phyloP scores from a whole-genome alignment of 2,888 invertebrate genomes.

The Prionchulus punctatus region DNA sequence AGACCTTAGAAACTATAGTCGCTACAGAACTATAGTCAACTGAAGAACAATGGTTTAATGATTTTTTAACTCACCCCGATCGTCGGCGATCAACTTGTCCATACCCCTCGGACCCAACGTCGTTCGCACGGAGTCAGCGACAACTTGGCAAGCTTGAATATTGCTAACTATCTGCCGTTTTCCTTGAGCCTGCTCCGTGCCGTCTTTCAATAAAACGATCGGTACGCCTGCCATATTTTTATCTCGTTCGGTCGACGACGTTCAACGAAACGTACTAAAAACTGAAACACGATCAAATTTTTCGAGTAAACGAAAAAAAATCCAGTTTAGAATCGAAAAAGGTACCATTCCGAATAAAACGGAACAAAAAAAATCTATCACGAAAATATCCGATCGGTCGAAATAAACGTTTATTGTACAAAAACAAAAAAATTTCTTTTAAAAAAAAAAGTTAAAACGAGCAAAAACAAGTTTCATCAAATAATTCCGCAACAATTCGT shows the following conservation, averaged over 20 bases:
- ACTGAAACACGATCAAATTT: too few species aligned
- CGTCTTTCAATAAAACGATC: conserved; percentile 89
- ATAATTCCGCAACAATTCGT: not conserved
- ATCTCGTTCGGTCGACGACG: too few species aligned
- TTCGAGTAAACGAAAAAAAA: too few species aligned
- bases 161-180: conserved; percentile 54
- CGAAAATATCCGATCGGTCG: too few species aligned
- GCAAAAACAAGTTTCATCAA: not conserved
- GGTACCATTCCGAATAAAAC: too few species aligned
- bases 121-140: conserved; percentile 89
- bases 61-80: conserved; percentile 42
- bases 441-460: not conserved
- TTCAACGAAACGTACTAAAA: too few species aligned
- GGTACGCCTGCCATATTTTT: conserved; percentile 49
- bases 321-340: too few species aligned
- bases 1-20: not conserved
- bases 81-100: conserved; percentile 93
- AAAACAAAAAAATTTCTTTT: not conserved
- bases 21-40: not conserved
- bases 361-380: too few species aligned
- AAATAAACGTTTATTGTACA: too few species aligned
- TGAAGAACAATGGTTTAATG: not conserved
- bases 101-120: conserved; percentile 95
- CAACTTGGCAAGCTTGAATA: conserved; percentile 36
- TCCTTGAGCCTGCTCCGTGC: conserved; percentile 76